Base-by-base conservation (phyloP, 1,140 invertebrate genomes). In the Heliconius congener region DNA sequence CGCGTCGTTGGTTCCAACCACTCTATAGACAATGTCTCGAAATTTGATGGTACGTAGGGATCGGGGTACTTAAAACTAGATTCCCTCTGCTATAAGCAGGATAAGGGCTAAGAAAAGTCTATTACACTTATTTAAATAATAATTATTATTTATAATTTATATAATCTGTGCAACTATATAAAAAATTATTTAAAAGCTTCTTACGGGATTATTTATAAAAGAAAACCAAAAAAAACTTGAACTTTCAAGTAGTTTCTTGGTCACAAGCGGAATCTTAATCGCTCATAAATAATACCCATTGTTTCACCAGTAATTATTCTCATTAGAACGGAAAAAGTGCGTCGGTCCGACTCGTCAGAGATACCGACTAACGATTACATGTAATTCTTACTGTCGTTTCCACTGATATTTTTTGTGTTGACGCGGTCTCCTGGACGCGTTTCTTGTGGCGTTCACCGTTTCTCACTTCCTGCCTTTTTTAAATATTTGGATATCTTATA, bases 231-330 rank as follows among this genome's bases (percentile, higher is more conserved):
- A 30, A 66, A 66, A 30, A 30, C 23, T 30, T 66, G 13, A 66
- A 66, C 23, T 66, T 66, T 30, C 60, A 66, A 66, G 73, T 74
- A 73, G 30, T 42, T 34, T 18, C 8, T 27, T 39, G 73, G 39
- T 30, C 71, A 66, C 50, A 70, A 30, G 73, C 50, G 74, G 66
- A 72, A 71, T 75, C 30, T 39, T 23, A 76, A 30, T n/a, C 9
- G 18, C 70, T 79, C 75, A 79, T 79, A 79, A 79, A 79, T 79
- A 79, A 76, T 34, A 60, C 73, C 78, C 78, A 79, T 79, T 79
- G 78, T 79, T 72, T 72, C n/a, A 42, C 34, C 11, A 13, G 2
- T 72, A 75, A 79, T 79, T 76, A 72, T 72, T 74, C 57, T 76
- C 74, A 79, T 79, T 79, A 79, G 66, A 60, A 75, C 66, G 78